Base-by-base conservation (phyloP, 2,888 invertebrate genomes). In the Allacma fusca region DNA sequence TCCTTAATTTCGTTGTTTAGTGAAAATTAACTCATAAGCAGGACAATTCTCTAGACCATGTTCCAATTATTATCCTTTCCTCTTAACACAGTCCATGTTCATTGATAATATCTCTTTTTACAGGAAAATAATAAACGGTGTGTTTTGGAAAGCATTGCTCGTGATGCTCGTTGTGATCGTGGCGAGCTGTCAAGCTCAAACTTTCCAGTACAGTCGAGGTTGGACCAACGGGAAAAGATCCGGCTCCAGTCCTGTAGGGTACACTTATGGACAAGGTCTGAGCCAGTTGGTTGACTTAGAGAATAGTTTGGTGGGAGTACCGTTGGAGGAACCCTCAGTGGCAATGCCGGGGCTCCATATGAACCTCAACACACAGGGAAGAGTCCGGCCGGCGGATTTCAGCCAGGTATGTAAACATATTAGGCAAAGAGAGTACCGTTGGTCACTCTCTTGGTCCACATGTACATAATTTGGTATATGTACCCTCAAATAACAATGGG, bases 131-230 rank as follows among this genome's bases (percentile, higher is more conserved):
- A 57, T 43, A 23, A 64, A 50, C 29, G 40, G 24, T 5, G 16
- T 75, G 24, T 40, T 72, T 29, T 81, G 80, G 81, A 81, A 77
- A 72, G 26, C 64, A 1, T 26, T 77, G 5, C 86, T 85, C 85
- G 87, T 88, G 23, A 83, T 89, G 23, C 83, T 89, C 70, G 84
- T 89, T 74, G 78, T 89, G 82, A 86, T 88, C 23, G 82, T 89
- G 62, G 86, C 88, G 0, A 86, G 88, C 21, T 88, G 88, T 68
- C 85, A 88, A 0, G 90, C 90, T 0, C 93, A 93, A 87, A 92
- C 92, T 7, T 93, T 92, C 87, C 92, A 93, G 85, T 93, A 93
- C 86, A 93, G 92, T 59, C 88, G 91, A 0, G 93, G 93, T 5
- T 93, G 93, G 93, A 92, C 91, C 80, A 92, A 92, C 85, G 93